Base-by-base conservation (phyloP, 2,888 invertebrate genomes). In the Oscheius sp. region DNA sequence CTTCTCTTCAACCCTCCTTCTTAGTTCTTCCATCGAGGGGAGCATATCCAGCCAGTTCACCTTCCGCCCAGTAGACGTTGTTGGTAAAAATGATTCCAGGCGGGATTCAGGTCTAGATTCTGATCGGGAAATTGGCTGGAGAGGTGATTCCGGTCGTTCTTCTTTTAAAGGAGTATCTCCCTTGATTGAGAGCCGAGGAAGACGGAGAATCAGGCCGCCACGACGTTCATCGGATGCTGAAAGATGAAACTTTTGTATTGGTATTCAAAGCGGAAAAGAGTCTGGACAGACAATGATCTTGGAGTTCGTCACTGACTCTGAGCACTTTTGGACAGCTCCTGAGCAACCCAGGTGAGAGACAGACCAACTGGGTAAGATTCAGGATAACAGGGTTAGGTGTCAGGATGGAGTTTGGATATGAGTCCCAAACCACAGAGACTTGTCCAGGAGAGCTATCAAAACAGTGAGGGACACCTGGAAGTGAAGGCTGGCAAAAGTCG, bases 21-120 rank as follows among this genome's bases (percentile, higher is more conserved):
- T 65, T 58, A 85, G 73, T 57, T 79, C 79, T 2, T 74, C 82
- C 66, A 85, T 66, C 9, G 81, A 77, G 10, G 81, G 84, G 62
- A 85, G 71, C 73, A 80, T 59, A 21, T 80, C 79, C 51, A 76
- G 72, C 85, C 85, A 85, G 76, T 82, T 77, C 32, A 72, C 48
- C 47, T 70, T 60, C 32, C 60, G 58, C n/a, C 68, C 53, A 10
- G 35, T 53, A 33, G 55, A 50, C 13, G 33, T 51, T n/a, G 51
- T 5, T 7, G 42, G 42, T 7, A 42, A 42, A 7, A 42, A 3
- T 3, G 42, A n/a, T 33, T 68, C 60, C 37, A 62, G 42, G n/a
- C 60, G 63, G 37, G 62, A 66, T 32, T 51, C 58, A 4, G 66
- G 66, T 13, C 73, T 55, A 55, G 73, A 65, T 33, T 29, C 51